Conservation (phyloP, 2,797 vertebrate species). For the Lepus townsendii region DNA sequence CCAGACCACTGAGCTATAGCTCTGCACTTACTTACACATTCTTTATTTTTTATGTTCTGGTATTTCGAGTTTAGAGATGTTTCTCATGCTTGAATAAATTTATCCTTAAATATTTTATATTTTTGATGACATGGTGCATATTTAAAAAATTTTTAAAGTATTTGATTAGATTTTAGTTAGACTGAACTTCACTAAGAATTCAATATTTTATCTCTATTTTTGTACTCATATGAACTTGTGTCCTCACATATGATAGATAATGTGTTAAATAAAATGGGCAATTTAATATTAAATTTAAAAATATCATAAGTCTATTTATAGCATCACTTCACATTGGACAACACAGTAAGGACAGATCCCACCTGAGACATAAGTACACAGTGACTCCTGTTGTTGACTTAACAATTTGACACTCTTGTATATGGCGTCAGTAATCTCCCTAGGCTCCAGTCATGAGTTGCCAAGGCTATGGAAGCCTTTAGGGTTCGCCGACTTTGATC, state of each 20-base stretch:
- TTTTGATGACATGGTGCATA: neutral
- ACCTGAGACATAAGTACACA: too few species aligned
- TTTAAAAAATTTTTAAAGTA: neutral
- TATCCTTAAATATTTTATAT: neutral
- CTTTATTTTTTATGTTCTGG: neutral
- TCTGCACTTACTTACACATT: neutral
- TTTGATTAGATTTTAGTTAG: too few species aligned
- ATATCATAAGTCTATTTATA: neutral
- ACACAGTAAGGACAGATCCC: too few species aligned
- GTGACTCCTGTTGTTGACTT: too few species aligned
- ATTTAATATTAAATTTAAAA: neutral
- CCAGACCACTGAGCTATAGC: neutral
- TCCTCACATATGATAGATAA: neutral
- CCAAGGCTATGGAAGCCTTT: too few species aligned
- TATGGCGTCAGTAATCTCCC: too few species aligned
- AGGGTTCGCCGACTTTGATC: too few species aligned
- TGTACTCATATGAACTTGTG: neutral
- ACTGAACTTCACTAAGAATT: too few species aligned
- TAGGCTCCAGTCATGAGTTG: too few species aligned
- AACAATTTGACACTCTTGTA: too few species aligned
- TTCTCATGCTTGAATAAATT: neutral
- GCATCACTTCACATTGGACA: too few species aligned
- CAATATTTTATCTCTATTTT: neutral
- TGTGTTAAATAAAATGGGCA: neutral
- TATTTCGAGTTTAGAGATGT: neutral